phyloP scores from a whole-genome alignment of 2,797 vertebrate species.

The Aldrovandia affinis region DNA sequence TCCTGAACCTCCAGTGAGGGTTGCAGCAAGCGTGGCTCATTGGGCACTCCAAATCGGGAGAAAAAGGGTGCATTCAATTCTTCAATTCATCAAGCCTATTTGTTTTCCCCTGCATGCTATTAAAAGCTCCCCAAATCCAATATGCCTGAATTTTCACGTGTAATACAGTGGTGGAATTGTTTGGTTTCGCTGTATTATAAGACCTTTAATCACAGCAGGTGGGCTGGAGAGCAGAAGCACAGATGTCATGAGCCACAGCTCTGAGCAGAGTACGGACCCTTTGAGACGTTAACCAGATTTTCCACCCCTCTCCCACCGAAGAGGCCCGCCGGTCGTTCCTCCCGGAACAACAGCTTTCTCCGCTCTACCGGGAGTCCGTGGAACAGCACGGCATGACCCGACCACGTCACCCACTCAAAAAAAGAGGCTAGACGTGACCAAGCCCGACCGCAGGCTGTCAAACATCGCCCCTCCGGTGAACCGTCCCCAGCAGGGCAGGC shows the following conservation, averaged over 20 bases:
- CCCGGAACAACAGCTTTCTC: slow-evolving; percentile 40
- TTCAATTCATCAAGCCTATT: not conserved
- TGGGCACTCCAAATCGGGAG: too few species aligned
- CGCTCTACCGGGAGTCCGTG: slow-evolving; percentile 35
- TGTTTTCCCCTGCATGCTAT: not conserved
- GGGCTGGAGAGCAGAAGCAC: not conserved
- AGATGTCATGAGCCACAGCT: not conserved
- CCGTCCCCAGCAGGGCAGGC: not conserved
- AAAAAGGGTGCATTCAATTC: too few species aligned
- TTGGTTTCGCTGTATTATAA: not conserved
- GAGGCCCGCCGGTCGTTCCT: not conserved
- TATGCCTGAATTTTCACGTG: not conserved
- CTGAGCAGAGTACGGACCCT: slow-evolving; percentile 13
- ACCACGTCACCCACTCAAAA: not conserved
- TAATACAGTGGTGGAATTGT: not conserved
- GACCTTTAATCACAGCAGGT: not conserved
- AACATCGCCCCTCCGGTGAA: not conserved
- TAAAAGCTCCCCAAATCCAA: not conserved
- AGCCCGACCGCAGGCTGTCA: not conserved
- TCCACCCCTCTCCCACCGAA: not conserved
- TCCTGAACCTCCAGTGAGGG: too few species aligned
- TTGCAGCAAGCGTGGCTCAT: too few species aligned
- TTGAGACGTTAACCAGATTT: slow-evolving; percentile 37
- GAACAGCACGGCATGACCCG: slow-evolving; percentile 21
- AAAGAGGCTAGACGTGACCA: slow-evolving; percentile 30